Conservation (phyloP, 2,888 invertebrate species). For the Orthonychiurus folsomi region DNA sequence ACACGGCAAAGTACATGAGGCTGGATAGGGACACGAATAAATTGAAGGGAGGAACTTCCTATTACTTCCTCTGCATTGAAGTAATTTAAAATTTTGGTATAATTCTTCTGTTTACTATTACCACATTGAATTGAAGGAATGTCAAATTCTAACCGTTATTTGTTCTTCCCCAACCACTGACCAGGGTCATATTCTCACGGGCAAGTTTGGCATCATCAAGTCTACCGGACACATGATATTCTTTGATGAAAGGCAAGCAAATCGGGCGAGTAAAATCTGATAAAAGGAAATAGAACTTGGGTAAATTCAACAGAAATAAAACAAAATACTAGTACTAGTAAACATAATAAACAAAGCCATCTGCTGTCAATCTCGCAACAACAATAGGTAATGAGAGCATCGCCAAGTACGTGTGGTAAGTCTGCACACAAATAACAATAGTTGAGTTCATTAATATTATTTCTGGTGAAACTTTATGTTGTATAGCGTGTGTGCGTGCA, state of each 20-base stretch:
- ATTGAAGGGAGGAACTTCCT: conserved; percentile 31
- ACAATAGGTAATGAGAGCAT: too few species aligned
- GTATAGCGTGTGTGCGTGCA: too few species aligned
- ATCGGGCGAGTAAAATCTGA: conserved; percentile 33
- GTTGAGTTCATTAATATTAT: too few species aligned
- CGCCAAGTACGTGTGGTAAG: too few species aligned
- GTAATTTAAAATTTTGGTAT: neutral
- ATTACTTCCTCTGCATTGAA: conserved; percentile 16
- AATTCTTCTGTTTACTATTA: neutral
- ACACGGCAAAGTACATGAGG: conserved; percentile 28
- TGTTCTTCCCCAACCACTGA: conserved; percentile 41
- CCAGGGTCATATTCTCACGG: conserved; percentile 14
- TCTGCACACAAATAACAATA: too few species aligned
- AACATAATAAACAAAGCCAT: too few species aligned
- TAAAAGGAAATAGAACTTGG: too few species aligned
- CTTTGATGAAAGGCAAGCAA: conserved; percentile 33
- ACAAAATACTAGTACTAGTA: too few species aligned
- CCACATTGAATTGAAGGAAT: neutral
- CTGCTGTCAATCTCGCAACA: too few species aligned
- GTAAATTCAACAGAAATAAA: too few species aligned
- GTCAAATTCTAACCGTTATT: conserved; percentile 26
- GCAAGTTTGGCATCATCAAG: conserved; percentile 16
- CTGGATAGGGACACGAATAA: conserved; percentile 26
- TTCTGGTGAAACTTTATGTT: too few species aligned
- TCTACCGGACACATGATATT: conserved; percentile 21